Base-by-base conservation (phyloP, 2,113 vertebrate species). In the Tenebrosternarchus preto region DNA sequence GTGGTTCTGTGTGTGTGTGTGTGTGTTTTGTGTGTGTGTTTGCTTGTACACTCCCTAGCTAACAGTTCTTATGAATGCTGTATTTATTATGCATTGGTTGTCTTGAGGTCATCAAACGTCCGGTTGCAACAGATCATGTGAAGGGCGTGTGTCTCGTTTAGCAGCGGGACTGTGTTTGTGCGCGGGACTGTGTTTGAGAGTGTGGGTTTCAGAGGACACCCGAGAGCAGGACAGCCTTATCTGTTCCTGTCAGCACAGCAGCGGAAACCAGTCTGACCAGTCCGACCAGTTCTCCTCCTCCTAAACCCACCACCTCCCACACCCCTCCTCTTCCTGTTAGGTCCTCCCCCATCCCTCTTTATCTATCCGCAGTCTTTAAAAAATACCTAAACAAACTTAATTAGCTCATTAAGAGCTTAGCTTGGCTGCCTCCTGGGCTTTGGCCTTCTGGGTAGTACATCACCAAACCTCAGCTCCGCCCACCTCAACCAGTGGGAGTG, bases 381-480 rank as follows among this genome's bases (percentile, higher is more conserved):
- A 56, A 16, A 71, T 64, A 31, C 74, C 61, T 69, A 77, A 81
- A 77, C 69, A 81, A 77, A 67, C 68, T 61, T 76, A 77, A 84
- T 84, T 80, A 75, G 74, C 79, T 78, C 76, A 71, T 61, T 78
- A 70, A 61, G 75, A 81, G 50, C 78, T 64, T 56, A 69, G 29
- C 74, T 63, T 74, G 72, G 78, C 70, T 67, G 77, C 74, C 78
- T 77, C 68, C 53, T 68, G 63, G 68, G 63, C 61, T 84, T 76
- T 70, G 70, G 24, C 20, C 73, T 77, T 50, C 20, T 63, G 61
- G 31, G 73, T 33, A 20, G n/a, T 56, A 69, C 64, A 74, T 50
- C 74, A 59, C 71, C 75, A 80, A 80, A 80, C 63, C 31, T 74
- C 69, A 78, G 82, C 59, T 55, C 69, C 79, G 76, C 82, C 77